Evolutionary conservation across 2,888 invertebrate genomes (phyloP), one percentile per base, ranked within the genome.

Genomic region (Conchocele bisecta): DNA sequence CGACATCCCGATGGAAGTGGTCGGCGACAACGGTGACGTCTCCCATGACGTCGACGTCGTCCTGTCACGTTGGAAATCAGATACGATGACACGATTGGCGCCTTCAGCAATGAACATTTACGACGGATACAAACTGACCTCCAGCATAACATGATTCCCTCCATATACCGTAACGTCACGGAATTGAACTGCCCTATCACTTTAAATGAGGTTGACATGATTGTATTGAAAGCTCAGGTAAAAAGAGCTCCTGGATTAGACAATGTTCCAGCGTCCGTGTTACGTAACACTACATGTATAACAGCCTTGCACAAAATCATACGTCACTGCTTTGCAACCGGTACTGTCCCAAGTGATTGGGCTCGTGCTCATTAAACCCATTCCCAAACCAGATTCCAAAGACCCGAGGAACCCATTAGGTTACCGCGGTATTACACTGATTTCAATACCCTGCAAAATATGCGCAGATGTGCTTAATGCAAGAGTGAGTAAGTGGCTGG

Each of bases 1-100:
- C 31, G 22, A 17, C 6, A 64, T 64, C n/a, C 64, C 48, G 2
- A 44, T 54, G 28, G 64, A 64, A 46, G 48, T 64, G 28, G 26
- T 37, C 1, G 56, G 48, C n/a, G 35, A 46, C 6, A 26, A 56
- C 35, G 56, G 56, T 26, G 13, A 56, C 0, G 11, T 46, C 5
- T 20, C 54, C 3, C 46, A 15, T 7, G 13, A 48, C 39, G 11
- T 7, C 3, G 35, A 44, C 11, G 22, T 3, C n/a, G 56, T 48
- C 13, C 31, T 61, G 22, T n/a, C 37, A 9, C 22, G 11, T 5
- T 59, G 48, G 48, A 46, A 39, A 59, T 26, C 42, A 22, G 42
- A 42, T 42, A 17, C 7, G n/a, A 42, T 15, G 22, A 42, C 22
- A 42, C 7, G 7, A 42, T 6, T 15, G n/a, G 6, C 7, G n/a